A percentile compares a stretch with the other conserved stretches of the same genome.
phyloP scores from a whole-genome alignment of 2,797 vertebrate species.

The Arrhamphus sclerolepis region DNA sequence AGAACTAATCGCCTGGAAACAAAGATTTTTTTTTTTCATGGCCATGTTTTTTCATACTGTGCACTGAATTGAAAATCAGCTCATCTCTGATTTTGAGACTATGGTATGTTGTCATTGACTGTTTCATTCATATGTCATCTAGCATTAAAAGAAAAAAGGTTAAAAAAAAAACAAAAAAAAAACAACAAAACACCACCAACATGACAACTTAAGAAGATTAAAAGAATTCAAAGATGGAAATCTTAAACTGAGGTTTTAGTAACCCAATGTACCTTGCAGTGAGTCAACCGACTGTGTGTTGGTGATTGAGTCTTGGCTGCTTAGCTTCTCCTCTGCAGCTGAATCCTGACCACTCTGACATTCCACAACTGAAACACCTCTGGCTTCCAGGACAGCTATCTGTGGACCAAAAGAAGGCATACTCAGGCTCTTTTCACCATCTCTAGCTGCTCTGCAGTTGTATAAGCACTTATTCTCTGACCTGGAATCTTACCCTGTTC shows the following conservation, averaged over 20 bases:
- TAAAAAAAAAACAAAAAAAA: background rate
- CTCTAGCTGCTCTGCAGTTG: conserved; percentile 3
- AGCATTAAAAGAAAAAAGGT: too few relatives aligned
- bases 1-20: too few relatives aligned
- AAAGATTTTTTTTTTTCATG: too few relatives aligned
- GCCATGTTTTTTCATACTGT: too few relatives aligned
- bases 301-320: conserved; percentile 58
- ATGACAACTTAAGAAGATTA: too few relatives aligned
- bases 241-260: background rate
- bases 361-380: conserved; percentile 57
- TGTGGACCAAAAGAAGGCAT: conserved; percentile 62
- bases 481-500: conserved; percentile 79
- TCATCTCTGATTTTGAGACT: too few relatives aligned
- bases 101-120: too few relatives aligned
- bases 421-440: conserved; percentile 17
- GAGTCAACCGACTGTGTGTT: conserved; percentile 76
- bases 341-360: conserved; percentile 25
- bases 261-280: conserved; percentile 56
- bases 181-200: background rate
- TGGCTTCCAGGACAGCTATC: conserved; percentile 82
- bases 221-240: background rate
- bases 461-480: conserved; percentile 7
- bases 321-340: conserved; percentile 52
- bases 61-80: too few relatives aligned
- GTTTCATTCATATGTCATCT: too few relatives aligned